Evolutionary conservation across 2,888 invertebrate species (phyloP).

Genomic region (Tetranychus truncatus): DNA sequence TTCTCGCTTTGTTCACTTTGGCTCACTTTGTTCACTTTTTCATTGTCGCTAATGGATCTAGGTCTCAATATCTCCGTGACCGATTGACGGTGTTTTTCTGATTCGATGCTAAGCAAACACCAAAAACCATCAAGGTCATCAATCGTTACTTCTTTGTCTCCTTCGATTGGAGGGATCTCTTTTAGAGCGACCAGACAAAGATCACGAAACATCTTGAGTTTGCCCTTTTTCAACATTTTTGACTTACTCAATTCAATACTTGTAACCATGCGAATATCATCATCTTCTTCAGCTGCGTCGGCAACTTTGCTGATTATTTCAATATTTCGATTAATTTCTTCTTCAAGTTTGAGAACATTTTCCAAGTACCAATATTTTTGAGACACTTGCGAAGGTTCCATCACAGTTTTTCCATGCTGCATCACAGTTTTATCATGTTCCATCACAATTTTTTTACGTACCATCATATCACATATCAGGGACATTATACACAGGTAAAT

Average conservation of each 20-base stretch:
- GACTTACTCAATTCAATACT: not conserved
- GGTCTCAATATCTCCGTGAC: not conserved
- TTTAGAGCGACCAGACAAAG: not conserved
- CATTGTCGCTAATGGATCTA: no score
- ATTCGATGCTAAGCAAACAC: not conserved
- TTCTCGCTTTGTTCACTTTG: no score
- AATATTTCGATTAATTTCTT: slow-evolving; percentile 4
- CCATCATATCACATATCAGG: no score
- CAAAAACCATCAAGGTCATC: slow-evolving; percentile 3
- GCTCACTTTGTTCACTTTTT: no score
- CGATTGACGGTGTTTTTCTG: not conserved
- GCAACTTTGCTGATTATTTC: not conserved
- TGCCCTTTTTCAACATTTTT: slow-evolving; percentile 3
- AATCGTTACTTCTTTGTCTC: not conserved
- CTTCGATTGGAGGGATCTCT: slow-evolving; percentile 2
- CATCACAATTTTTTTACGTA: not conserved
- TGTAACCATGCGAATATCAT: not conserved
- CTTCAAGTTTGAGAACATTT: not conserved
- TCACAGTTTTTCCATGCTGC: not conserved
- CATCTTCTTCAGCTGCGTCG: not conserved
- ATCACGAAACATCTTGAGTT: not conserved
- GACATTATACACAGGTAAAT: no score
- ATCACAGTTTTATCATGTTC: not conserved
- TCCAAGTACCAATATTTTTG: slow-evolving; percentile 1
- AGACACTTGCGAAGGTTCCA: not conserved